Evolutionary conservation across 2,113 vertebrate genomes (phyloP), one percentile per base, ranked within the genome.

Genomic region (Connochaetes taurinus): DNA sequence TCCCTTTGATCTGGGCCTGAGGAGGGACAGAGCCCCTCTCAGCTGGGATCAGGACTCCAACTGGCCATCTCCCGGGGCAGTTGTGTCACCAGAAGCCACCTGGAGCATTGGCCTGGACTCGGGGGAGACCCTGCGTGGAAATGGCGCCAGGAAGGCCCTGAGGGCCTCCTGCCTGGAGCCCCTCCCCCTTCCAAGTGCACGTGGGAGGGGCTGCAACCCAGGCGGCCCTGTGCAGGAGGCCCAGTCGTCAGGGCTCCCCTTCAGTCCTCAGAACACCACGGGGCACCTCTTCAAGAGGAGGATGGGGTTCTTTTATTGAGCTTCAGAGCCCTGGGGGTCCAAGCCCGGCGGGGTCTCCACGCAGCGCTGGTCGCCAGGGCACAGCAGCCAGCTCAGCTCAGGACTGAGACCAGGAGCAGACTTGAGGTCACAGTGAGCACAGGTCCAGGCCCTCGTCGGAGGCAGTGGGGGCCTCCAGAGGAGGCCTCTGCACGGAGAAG

Each of bases 301-400:
- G 3, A 7, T 5, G 21, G 15, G 21, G 21, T 60, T 87, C 31
- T 8, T 97, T 97, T 97, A 97, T 97, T 98, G 64, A 55, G 40
- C 29, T 36, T 58, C n/a, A 27, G 31, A 13, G 33, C 76, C 40
- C 58, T 47, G 1, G 3, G n/a, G 27, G 7, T 40, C 27, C 47
- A 13, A 14, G 40, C 27, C 53, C 33, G 47, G 81, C 0, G 0
- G 88, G 53, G 17, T 50, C 13, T 40, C 80, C 52, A 11, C 9
- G 15, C 21, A 36, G 83, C 3, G 7, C 16, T 12, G 1, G 47
- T 36, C 29, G 8, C 55, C 52, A 29, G 80, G 7, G 14, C 19
- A 0, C 25, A 36, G 19, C 40, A 27, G 27, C 0, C 3, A 6
- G 58, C 53, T 97, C 87, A 98, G 58, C 29, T 83, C n/a, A 23